These are phyloP conservation scores for Andrena cerasifolii DNA, from an alignment of 1,140 invertebrate species.

Conservation along the genomic window DNA sequence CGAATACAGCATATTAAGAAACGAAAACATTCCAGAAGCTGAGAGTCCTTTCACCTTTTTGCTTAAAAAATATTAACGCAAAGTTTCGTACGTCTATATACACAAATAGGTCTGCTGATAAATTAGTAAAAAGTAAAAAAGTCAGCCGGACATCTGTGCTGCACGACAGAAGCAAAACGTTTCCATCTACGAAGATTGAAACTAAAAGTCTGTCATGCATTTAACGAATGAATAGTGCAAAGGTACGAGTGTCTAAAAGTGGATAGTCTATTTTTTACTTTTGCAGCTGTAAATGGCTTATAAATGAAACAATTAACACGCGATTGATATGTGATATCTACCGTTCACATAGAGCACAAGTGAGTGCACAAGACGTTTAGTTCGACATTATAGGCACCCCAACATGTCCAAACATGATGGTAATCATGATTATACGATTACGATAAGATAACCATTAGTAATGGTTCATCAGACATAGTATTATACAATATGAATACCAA, in stretches of 20 bases:
- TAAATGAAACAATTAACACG: slow-evolving; percentile 14
- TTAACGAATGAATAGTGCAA: slow-evolving; percentile 14
- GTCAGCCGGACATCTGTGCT: background rate
- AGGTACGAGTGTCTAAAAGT: slow-evolving; percentile 1
- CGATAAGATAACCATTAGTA: background rate
- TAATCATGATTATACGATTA: background rate
- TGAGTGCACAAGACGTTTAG: slow-evolving; percentile 15
- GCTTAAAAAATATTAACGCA: background rate
- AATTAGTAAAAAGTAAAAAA: background rate
- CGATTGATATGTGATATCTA: slow-evolving; percentile 4
- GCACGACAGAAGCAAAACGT: background rate
- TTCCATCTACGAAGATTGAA: background rate
- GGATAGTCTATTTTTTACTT: slow-evolving; percentile 5
- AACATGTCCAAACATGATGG: background rate
- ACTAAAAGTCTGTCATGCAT: slow-evolving; percentile 25
- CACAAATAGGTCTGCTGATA: background rate
- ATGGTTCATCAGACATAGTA: background rate
- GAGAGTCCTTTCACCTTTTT: too few relatives aligned
- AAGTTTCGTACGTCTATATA: background rate
- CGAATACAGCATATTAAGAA: too few relatives aligned
- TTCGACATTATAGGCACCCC: background rate
- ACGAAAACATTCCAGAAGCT: too few relatives aligned
- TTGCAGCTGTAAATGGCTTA: background rate
- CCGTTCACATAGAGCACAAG: slow-evolving; percentile 2
- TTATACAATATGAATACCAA: background rate